phyloP scores from a whole-genome alignment of 2,797 vertebrate species.

The Falco concolor region DNA sequence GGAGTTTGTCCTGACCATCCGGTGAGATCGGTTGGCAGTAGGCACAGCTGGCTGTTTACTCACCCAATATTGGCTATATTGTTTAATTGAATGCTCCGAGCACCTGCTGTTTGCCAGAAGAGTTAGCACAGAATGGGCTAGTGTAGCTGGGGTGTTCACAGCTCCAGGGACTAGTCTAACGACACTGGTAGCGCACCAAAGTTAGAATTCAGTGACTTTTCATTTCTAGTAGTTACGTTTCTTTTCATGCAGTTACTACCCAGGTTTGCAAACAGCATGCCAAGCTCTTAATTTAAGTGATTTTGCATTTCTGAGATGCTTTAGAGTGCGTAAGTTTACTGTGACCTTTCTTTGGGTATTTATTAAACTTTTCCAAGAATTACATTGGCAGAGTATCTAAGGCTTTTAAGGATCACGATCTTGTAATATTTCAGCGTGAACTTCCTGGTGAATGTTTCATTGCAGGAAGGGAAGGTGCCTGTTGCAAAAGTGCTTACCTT shows the following conservation, averaged over 20 bases:
- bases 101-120: background rate
- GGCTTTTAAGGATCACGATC: background rate
- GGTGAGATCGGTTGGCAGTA: background rate
- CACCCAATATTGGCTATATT: background rate
- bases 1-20: background rate
- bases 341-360: background rate
- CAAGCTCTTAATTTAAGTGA: background rate
- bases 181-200: background rate
- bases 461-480: background rate
- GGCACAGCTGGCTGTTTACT: background rate
- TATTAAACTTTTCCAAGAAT: background rate
- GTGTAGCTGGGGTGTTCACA: background rate
- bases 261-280: background rate
- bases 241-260: background rate
- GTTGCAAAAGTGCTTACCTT: background rate
- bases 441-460: background rate
- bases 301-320: background rate
- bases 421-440: background rate
- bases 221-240: background rate
- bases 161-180: background rate
- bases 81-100: background rate
- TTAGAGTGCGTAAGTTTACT: background rate
- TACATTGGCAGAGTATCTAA: background rate
- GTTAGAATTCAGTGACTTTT: background rate
- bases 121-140: background rate